Evolutionary conservation across 2,888 invertebrate genomes (phyloP), one percentile per base, ranked within the genome.

Genomic region (Ophraella communa): DNA sequence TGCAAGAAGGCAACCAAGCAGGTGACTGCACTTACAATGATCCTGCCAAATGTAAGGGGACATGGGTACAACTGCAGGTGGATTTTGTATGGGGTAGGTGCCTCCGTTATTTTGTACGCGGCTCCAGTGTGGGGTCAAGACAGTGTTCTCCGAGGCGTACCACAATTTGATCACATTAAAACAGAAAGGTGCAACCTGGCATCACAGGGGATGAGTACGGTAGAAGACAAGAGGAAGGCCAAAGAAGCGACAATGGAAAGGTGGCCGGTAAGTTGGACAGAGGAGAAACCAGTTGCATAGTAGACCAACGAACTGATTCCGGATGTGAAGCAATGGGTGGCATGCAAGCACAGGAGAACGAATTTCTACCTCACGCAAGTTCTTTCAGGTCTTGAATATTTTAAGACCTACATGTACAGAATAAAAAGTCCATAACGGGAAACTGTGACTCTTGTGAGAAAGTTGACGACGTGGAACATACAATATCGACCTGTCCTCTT

Each of bases 151-250:
- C 1, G 54, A 24, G 17, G 65, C 67, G n/a, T 23, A 3, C 59
- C 60, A 8, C 68, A 67, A 3, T 65, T 71, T 11, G 61, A 67
- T 18, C 62, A 67, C 1, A 51, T 67, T 18, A 54, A 66, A 8
- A 24, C 59, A 11, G 67, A 71, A 18, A 55, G 69, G 42, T 47
- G 4, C 4, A 59, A 54, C 8, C 23, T 64, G 3, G n/a, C 20
- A 10, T 3, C 21, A 10, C 27, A 21, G n/a, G 3, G 24, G 11
- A 10, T 24, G 17, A 39, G 23, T 35, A 51, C 11, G 3, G 17
- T 33, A 21, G 52, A 42, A 14, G 18, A 42, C 11, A 20, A 17
- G 7, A 18, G 56, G 23, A 7, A 14, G 23, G 35, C 39, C n/a
- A n/a, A n/a, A n/a, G n/a, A n/a, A n/a, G n/a, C n/a, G 21, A 52